Evolutionary conservation across 2,888 invertebrate genomes (phyloP), one percentile per base, ranked within the genome.

Genomic region (Agriopis leucophaearia): DNA sequence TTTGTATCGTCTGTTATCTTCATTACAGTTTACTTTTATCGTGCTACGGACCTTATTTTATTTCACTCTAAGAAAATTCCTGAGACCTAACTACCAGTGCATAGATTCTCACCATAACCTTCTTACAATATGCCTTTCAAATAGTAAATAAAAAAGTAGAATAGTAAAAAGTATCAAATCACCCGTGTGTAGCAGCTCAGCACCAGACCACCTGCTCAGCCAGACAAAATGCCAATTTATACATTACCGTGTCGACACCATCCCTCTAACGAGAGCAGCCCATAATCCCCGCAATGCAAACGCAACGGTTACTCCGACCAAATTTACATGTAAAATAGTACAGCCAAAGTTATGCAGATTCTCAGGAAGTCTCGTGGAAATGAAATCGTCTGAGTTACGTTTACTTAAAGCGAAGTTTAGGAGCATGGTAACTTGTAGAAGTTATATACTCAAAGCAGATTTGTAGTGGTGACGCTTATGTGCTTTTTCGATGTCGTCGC

Each of bases 341-440:
- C 55, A 47, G 56, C 42, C 64, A 71, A 76, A 81, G 80, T 82
- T 83, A 85, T 85, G 85, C 82, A 86, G 81, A 83, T 83, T 80
- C 55, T 42, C 69, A 75, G 79, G 77, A 80, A 81, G 81, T 84
- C 80, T 77, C 76, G 77, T 85, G 83, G 81, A 82, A 83, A 84
- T 84, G 78, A 77, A 81, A 79, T 79, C 72, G 77, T 75, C 79
- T 75, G 80, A 81, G 73, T 80, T 81, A 74, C 78, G 42, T 42
- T 65, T 50, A 45, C 66, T 59, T 59, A 38, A 38, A 38, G 18
- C 38, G 38, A 16, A 18, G 18, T 36, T 38, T 38, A 18, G 44
- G 12, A 35, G 51, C 35, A n/a, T n/a, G 44, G 10, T n/a, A 45
- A 40, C 44, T 57, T 35, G 45, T 10, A 36, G 51, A 51, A 47